Evolutionary conservation across 2,113 vertebrate species (phyloP).

Genomic region (Loxodonta africana): DNA sequence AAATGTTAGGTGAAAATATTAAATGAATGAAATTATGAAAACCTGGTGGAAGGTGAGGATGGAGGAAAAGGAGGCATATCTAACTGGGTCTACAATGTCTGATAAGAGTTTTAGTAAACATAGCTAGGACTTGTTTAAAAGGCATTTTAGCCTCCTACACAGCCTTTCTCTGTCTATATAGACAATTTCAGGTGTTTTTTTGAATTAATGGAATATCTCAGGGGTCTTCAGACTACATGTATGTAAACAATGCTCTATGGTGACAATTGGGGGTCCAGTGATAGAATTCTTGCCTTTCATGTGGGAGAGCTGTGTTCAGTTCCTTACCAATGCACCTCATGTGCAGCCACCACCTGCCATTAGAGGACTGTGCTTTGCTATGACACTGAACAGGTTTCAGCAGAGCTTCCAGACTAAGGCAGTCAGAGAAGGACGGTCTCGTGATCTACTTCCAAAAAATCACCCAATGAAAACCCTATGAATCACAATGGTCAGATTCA

Average conservation of each 20-base stretch:
- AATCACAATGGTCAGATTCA: not conserved
- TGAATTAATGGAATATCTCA: not conserved
- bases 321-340: not conserved
- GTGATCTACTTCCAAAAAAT: not conserved
- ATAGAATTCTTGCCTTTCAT: not conserved
- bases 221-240: not conserved
- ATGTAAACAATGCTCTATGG: not conserved
- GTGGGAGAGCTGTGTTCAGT: not conserved
- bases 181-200: not conserved
- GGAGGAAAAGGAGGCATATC: not conserved
- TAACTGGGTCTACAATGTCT: not conserved
- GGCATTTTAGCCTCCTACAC: not conserved
- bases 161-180: accelerated
- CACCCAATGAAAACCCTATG: not conserved
- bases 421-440: not conserved
- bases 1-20: not conserved
- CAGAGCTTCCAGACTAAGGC: not conserved
- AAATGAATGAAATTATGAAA: not conserved
- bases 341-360: not conserved
- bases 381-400: not conserved
- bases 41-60: not conserved
- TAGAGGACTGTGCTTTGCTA: not conserved
- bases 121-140: not conserved
- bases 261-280: not conserved
- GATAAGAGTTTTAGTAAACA: not conserved